phyloP scores from a whole-genome alignment of 2,797 vertebrate genomes.

The Peromyscus attwateri region DNA sequence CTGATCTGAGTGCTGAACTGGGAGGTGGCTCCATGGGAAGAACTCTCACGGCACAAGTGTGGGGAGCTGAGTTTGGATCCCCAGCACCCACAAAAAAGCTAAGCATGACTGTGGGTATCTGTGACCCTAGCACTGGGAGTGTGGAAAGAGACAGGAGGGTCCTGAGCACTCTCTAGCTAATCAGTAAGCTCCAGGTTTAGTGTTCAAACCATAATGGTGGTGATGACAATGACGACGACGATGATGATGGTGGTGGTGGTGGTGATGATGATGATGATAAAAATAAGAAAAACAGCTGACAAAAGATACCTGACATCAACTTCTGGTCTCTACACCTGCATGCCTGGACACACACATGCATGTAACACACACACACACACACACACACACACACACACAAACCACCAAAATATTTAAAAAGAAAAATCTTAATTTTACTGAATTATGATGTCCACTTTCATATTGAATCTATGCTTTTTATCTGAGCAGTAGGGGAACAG shows the following conservation, averaged over 20 bases:
- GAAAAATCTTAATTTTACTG: not conserved
- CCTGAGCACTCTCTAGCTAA: not conserved
- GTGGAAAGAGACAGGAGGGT: not conserved
- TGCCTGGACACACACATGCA: not conserved
- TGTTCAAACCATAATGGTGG: no score
- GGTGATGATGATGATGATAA: not conserved
- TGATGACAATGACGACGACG: no score
- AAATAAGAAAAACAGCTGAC: not conserved
- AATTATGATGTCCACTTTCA: not conserved
- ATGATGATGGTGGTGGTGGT: no score
- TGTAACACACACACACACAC: not conserved
- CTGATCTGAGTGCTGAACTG: not conserved
- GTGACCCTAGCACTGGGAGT: not conserved
- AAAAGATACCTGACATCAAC: not conserved
- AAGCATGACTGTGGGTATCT: not conserved
- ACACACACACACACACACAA: no score
- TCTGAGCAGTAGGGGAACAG: not conserved
- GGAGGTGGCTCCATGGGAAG: not conserved
- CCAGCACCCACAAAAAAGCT: not conserved
- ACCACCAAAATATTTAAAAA: not conserved
- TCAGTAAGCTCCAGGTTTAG: not conserved
- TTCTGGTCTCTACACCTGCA: not conserved
- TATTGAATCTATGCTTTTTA: constrained; percentile 55
- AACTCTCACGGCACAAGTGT: not conserved
- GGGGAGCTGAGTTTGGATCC: not conserved